Base-by-base conservation (phyloP, 2,113 vertebrate genomes). In the Ellobius talpinus region DNA sequence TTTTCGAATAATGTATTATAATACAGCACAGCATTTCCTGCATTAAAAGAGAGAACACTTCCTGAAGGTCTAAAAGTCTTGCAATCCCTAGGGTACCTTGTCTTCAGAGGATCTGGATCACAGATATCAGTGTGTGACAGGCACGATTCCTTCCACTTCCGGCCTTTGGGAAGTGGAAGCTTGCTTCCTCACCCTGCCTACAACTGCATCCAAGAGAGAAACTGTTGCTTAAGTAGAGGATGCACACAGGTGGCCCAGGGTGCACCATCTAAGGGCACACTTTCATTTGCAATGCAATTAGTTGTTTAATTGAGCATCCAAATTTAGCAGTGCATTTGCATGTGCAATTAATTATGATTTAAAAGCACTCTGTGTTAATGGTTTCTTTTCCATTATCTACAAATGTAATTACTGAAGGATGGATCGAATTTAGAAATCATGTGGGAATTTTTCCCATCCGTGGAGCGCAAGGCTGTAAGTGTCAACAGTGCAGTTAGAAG, bases 281-380 rank as follows among this genome's bases (percentile, higher is more conserved):
- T 91, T 98, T 94, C 94, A 97, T 97, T 98, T 97, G 97, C 96
- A 89, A 42, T 97, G 97, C 76, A 98, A 98, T 98, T 98, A 97
- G 87, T 87, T 95, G n/a, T 97, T 93, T 98, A 98, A 98, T 97
- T 97, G 97, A 98, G 98, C 98, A 96, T 98, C 97, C 94, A 96
- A 95, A 98, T 97, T 98, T 97, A 98, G 98, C 95, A 96, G 94
- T 94, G 95, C 93, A 97, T 98, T 98, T 98, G 96, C 96, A 98
- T 98, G 97, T 96, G 97, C 96, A 97, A 98, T 98, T 98, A 98
- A 98, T 98, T 98, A 98, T 98, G 96, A 98, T 97, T 98, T 97
- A 96, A 97, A 98, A 96, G 96, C 95, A 88, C 82, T 97, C 97
- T 93, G 65, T 39, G 23, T 90, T 98, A 98, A 96, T 97, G 94